phyloP scores from a whole-genome alignment of 2,113 vertebrate species.

The Salminus brasiliensis region DNA sequence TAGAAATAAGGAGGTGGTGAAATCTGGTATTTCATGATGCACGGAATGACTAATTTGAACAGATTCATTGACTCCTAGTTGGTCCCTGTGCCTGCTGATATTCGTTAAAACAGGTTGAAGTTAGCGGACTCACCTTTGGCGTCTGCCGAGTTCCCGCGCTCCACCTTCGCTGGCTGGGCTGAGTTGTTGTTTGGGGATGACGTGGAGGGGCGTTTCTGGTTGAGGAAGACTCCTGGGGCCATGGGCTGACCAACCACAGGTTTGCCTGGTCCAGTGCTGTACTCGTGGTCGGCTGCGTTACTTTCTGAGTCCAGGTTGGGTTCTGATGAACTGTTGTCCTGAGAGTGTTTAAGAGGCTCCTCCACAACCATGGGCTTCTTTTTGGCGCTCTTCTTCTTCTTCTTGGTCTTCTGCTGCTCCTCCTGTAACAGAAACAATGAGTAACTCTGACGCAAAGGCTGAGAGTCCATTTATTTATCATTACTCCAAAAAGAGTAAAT shows the following conservation, averaged over 20 bases:
- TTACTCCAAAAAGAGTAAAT: too few relatives aligned
- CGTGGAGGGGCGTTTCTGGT: conserved; percentile 87
- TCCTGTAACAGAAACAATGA: conserved; percentile 69
- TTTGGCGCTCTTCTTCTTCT: conserved; percentile 92
- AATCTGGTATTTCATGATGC: too few relatives aligned
- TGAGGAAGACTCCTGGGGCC: conserved; percentile 95
- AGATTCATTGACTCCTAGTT: neutral
- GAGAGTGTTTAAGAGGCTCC: conserved; percentile 78
- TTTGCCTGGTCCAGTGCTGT: conserved; percentile 83
- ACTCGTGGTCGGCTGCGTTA: conserved; percentile 90
- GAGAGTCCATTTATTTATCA: too few relatives aligned
- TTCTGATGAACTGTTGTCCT: conserved; percentile 93
- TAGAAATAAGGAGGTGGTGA: too few relatives aligned
- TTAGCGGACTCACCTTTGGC: conserved; percentile 70
- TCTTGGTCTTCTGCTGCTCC: conserved; percentile 96
- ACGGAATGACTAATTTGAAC: neutral
- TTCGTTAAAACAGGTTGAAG: neutral
- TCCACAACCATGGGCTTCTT: conserved; percentile 82
- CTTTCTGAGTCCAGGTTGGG: conserved; percentile 84
- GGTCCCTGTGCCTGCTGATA: neutral
- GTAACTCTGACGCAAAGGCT: neutral
- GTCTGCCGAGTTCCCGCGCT: conserved; percentile 69
- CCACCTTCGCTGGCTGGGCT: conserved; percentile 84
- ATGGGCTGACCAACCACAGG: conserved; percentile 86
- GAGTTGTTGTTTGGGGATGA: conserved; percentile 86